These are phyloP conservation scores for Pseudonaja textilis DNA, from an alignment of 2,113 vertebrate species.

Conservation along the genomic window DNA sequence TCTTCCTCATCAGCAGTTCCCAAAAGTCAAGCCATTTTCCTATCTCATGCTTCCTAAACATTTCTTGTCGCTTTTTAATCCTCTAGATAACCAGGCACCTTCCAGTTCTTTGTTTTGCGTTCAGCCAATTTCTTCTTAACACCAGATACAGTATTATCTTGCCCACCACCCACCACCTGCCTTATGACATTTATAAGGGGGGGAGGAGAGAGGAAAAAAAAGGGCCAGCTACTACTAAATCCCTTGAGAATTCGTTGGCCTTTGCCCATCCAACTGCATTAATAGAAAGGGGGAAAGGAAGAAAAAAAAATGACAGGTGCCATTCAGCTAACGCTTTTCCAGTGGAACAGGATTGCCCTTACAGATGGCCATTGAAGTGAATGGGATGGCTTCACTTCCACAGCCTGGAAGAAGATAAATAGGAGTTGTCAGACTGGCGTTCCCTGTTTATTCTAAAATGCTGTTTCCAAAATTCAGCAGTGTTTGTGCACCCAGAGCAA, in stretches of 20 bases:
- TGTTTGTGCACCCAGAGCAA: not conserved
- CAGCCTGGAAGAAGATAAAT: not conserved
- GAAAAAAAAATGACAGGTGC: not conserved
- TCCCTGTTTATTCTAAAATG: not conserved
- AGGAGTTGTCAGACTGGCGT: not conserved
- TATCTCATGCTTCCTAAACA: not conserved
- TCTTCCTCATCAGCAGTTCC: not conserved
- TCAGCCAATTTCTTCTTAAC: not conserved
- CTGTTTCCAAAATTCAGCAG: not conserved
- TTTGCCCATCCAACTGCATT: not conserved
- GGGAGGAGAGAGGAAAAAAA: fast-evolving
- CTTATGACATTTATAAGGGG: not conserved
- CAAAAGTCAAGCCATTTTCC: not conserved
- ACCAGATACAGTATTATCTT: not conserved
- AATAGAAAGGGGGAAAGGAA: not conserved
- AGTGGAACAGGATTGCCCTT: not conserved
- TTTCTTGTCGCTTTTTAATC: not conserved
- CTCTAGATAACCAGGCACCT: not conserved
- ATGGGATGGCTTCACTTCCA: not conserved
- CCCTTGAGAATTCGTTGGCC: not conserved
- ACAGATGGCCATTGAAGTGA: not conserved
- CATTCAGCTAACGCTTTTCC: not conserved
- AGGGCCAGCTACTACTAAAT: not conserved
- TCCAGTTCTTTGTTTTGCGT: not conserved
- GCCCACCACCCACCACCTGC: not conserved